A percentile compares a stretch with the other conserved stretches of the same genome.
Evolutionary conservation across 2,113 vertebrate species (phyloP).

Genomic region (Thamnaconus septentrionalis): DNA sequence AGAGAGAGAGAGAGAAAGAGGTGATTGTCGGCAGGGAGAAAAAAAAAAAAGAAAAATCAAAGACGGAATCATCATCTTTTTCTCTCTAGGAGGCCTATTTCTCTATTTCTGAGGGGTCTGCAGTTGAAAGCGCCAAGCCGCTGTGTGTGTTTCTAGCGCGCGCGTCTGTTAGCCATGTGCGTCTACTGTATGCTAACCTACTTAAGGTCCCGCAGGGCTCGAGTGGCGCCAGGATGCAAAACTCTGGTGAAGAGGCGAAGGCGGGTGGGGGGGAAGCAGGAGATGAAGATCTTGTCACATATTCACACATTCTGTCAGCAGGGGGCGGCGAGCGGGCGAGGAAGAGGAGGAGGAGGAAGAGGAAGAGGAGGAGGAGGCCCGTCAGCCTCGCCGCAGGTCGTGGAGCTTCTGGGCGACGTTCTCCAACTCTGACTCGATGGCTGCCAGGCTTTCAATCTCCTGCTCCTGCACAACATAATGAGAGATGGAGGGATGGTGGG

Average conservation of each 20-base stretch:
- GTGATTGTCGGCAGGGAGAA: constrained; percentile 28
- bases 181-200: constrained; percentile 43
- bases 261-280: not conserved
- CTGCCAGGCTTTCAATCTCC: constrained; percentile 89
- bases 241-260: constrained; percentile 21
- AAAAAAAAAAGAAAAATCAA: constrained; percentile 16
- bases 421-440: constrained; percentile 94
- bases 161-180: constrained; percentile 24
- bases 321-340: constrained; percentile 50
- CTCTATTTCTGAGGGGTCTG: too few species aligned
- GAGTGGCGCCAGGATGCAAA: constrained; percentile 11
- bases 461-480: constrained; percentile 80
- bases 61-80: not conserved
- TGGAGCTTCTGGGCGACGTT: constrained; percentile 89
- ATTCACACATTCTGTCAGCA: constrained; percentile 43
- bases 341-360: constrained; percentile 49
- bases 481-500: not conserved
- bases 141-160: constrained; percentile 24
- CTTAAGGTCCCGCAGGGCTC: constrained; percentile 23
- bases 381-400: constrained; percentile 78
- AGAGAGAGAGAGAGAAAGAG: constrained; percentile 22
- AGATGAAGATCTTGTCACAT: constrained; percentile 51
- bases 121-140: not conserved
- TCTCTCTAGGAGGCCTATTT: too few species aligned
- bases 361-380: constrained; percentile 32